These are phyloP conservation scores for Lasiurus borealis DNA, from an alignment of 2,113 vertebrate genomes.

Conservation along the genomic window DNA sequence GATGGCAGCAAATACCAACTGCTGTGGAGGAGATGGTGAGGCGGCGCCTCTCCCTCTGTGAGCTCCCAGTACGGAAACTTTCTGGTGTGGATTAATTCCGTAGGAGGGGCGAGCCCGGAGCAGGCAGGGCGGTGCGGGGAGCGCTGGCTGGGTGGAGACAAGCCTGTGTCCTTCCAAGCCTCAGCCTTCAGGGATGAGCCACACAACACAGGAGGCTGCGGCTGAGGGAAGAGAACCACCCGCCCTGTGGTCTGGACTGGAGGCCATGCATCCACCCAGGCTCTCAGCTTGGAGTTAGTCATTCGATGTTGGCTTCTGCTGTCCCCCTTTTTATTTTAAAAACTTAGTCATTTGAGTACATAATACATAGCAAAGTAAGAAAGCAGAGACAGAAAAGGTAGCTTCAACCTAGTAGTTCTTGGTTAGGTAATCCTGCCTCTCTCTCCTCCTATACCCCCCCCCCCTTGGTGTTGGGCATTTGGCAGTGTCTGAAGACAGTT, in stretches of 20 bases:
- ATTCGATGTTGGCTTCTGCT: not conserved
- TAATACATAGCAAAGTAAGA: not conserved
- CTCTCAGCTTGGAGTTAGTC: not conserved
- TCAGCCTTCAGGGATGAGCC: not conserved
- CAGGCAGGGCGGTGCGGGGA: not conserved
- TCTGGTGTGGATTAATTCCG: not conserved
- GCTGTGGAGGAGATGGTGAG: not conserved
- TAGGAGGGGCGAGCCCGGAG: not conserved
- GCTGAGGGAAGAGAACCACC: not conserved
- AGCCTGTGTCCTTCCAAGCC: not conserved
- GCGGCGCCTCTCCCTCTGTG: not conserved
- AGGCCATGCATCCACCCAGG: too few species aligned
- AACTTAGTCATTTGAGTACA: not conserved
- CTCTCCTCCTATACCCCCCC: accelerated
- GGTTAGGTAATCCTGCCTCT: not conserved
- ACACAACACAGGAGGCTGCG: accelerated
- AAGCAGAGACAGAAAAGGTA: not conserved
- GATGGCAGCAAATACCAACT: not conserved
- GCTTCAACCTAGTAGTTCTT: not conserved
- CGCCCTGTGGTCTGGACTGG: not conserved
- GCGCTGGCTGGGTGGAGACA: not conserved
- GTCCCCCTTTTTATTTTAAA: not conserved
- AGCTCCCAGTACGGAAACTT: not conserved
- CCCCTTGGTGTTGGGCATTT: not conserved
- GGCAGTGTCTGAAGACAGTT: not conserved